Evolutionary conservation across 1,140 invertebrate species (phyloP), one percentile per base, ranked within the genome.

Genomic region (Trichonephila clavipes): DNA sequence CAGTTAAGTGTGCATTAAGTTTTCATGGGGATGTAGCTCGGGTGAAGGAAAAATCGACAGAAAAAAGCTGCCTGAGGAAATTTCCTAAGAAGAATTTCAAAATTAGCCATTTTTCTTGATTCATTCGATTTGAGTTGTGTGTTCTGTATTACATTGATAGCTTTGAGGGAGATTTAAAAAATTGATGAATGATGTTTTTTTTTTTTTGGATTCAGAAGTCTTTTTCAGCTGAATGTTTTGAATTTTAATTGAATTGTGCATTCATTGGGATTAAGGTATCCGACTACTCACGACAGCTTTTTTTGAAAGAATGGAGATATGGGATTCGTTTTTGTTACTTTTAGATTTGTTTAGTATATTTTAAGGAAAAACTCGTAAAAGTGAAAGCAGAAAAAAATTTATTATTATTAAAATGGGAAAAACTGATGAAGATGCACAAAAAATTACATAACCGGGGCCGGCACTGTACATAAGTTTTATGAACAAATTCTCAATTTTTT

Each of bases 1-100:
- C 44, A 82, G 89, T 82, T 90, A 90, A 90, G 89, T 61, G 89
- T 28, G 72, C 77, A 90, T 90, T 90, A 90, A 90, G 7, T 64
- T 90, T 90, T 90, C 69, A 90, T 81, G 58, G 4, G 2, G 82
- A 83, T n/a, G 51, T 44, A 44, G 24, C 21, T 21, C 12, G 58
- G 21, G 12, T 18, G 72, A 40, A 18, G 18, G 34, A 18, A 18
- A 19, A 40, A 77, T 24, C 66, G 7, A 12, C 2, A 77, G 72
- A 24, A 34, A 77, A 18, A 77, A 6, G 6, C 19, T 77, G 34
- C 72, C 72, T 12, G 34, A 77, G 18, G 72, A 34, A 40, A 77
- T 77, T 77, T 40, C 34, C 72, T 77, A 34, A 28, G 34, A 77
- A 77, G 72, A 77, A 77, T 40, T 77, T 28, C 24, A 77, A 77